Evolutionary conservation across 2,888 invertebrate species (phyloP).

Genomic region (Scaptomyza cyrtandrae): DNA sequence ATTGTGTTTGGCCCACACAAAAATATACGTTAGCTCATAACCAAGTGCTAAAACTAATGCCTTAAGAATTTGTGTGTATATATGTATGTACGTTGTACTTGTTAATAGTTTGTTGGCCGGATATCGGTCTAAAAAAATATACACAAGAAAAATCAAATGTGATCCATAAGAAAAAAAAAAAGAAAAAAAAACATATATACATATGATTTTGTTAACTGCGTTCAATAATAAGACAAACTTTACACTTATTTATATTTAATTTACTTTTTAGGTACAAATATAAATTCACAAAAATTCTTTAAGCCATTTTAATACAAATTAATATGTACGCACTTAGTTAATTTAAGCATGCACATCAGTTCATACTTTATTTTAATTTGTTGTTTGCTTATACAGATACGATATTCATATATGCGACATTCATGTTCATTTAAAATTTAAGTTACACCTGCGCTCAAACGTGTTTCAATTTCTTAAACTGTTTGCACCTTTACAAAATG

Average conservation of each 20-base stretch:
- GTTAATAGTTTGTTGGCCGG: constrained; percentile 32
- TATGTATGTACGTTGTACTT: constrained; percentile 1
- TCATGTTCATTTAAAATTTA: constrained; percentile 33
- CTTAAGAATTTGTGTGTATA: constrained; percentile 1
- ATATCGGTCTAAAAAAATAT: constrained; percentile 24
- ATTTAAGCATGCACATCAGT: constrained; percentile 18
- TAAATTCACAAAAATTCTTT: constrained; percentile 15
- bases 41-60: constrained; percentile 6
- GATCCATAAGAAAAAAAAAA: too few relatives aligned
- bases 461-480: constrained; percentile 83
- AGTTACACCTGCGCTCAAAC: constrained; percentile 80
- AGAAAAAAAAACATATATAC: constrained; percentile 4
- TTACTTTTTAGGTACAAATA: constrained; percentile 10
- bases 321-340: constrained; percentile 19
- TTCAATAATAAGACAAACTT: neutral
- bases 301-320: constrained; percentile 21
- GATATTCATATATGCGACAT: constrained; percentile 79
- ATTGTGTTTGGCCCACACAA: constrained; percentile 24
- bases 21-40: constrained; percentile 5
- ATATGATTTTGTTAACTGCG: constrained; percentile 4
- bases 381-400: constrained; percentile 65
- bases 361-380: constrained; percentile 1
- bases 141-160: constrained; percentile 7
- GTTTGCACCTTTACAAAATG: constrained; percentile 43
- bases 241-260: constrained; percentile 10